These are phyloP conservation scores for Margaritifera margaritifera DNA, from an alignment of 2,888 invertebrate genomes.

Conservation along the genomic window DNA sequence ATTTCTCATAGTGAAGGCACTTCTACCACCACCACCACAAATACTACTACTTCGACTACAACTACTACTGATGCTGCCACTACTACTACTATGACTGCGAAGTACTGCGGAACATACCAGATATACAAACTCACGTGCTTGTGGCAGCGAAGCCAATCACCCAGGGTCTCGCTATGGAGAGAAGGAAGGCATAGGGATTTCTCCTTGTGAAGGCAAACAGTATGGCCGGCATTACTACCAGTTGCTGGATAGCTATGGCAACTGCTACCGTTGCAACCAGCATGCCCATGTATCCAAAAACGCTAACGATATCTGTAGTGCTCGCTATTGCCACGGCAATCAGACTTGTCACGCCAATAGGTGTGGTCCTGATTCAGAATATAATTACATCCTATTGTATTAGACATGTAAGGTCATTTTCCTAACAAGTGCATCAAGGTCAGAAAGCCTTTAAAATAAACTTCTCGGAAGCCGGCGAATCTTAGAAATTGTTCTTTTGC, in stretches of 20 bases:
- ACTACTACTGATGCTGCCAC: too few relatives aligned
- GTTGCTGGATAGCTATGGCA: conserved; percentile 53
- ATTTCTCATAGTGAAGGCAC: too few relatives aligned
- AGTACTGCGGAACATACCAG: too few relatives aligned
- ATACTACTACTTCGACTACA: too few relatives aligned
- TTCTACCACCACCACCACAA: too few relatives aligned
- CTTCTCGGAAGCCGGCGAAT: too few relatives aligned
- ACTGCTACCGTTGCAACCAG: conserved; percentile 46
- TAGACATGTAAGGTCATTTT: too few relatives aligned
- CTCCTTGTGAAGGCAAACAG: conserved; percentile 46
- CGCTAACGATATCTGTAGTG: conserved; percentile 20
- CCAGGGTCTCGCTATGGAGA: conserved; percentile 47
- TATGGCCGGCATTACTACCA: conserved; percentile 52
- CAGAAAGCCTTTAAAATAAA: too few relatives aligned
- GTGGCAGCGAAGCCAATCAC: conserved; percentile 59
- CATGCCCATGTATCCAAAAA: conserved; percentile 41
- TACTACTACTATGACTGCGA: too few relatives aligned
- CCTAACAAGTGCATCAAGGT: too few relatives aligned
- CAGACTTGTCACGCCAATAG: conserved; percentile 39
- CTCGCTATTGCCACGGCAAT: conserved; percentile 36
- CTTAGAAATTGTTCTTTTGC: too few relatives aligned
- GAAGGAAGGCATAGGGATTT: conserved; percentile 52
- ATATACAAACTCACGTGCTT: conserved; percentile 54
- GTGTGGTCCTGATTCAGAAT: conserved; percentile 32
- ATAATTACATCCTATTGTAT: not conserved